phyloP scores from a whole-genome alignment of 2,888 invertebrate species.

The Apoderus coryli region DNA sequence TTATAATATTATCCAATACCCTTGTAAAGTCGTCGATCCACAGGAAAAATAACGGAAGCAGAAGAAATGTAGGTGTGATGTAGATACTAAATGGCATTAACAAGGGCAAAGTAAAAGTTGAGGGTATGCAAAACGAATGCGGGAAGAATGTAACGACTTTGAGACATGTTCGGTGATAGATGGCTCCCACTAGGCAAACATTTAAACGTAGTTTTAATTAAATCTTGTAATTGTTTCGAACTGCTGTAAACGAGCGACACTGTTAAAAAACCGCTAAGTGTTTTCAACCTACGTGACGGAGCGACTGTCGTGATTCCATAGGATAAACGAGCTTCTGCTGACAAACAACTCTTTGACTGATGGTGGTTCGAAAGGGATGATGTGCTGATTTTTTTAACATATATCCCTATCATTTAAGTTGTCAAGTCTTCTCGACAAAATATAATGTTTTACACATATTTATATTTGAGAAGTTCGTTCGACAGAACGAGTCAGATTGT shows the following conservation, averaged over 20 bases:
- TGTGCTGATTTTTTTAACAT: too few relatives aligned
- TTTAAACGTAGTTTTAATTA: conserved; percentile 36
- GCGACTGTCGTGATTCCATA: conserved; percentile 33
- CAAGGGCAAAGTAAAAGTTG: conserved; percentile 23
- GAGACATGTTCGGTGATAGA: conserved; percentile 34
- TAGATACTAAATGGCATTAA: too few relatives aligned
- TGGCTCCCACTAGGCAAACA: conserved; percentile 33
- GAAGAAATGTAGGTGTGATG: too few relatives aligned
- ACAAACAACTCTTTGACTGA: conserved; percentile 25
- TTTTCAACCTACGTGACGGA: conserved; percentile 31
- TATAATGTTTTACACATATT: too few relatives aligned
- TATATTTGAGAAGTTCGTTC: too few relatives aligned
- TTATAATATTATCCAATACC: too few relatives aligned
- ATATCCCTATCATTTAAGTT: too few relatives aligned
- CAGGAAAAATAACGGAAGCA: too few relatives aligned
- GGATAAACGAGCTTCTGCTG: conserved; percentile 29
- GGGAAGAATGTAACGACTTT: conserved; percentile 29
- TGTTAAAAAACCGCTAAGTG: conserved; percentile 32
- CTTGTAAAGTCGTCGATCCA: too few relatives aligned
- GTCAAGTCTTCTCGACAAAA: too few relatives aligned
- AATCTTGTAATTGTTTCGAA: conserved; percentile 35
- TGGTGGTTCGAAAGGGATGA: too few relatives aligned
- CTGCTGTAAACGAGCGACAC: conserved; percentile 25
- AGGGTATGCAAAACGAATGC: conserved; percentile 29
- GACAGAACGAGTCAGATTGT: too few relatives aligned